phyloP scores from a whole-genome alignment of 2,797 vertebrate genomes.

The Salmo trutta region DNA sequence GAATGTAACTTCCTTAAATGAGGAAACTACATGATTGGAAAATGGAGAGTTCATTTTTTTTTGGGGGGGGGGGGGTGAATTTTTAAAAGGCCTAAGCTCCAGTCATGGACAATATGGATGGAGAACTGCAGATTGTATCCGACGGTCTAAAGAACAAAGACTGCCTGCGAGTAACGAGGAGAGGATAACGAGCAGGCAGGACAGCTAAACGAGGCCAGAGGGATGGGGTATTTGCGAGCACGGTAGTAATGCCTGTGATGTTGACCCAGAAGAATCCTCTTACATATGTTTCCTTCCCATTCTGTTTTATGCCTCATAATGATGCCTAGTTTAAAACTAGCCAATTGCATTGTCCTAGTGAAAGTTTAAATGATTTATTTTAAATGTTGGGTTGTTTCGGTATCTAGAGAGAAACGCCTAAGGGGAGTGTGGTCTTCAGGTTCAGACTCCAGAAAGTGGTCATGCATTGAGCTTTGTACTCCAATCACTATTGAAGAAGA shows the following conservation, averaged over 20 bases:
- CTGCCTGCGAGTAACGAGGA: background rate
- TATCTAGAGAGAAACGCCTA: conserved; percentile 42
- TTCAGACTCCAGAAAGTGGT: background rate
- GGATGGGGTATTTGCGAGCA: background rate
- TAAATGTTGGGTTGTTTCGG: conserved; percentile 9
- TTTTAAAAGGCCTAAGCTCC: conserved; percentile 14
- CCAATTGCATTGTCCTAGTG: conserved; percentile 13
- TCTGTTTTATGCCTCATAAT: conserved; percentile 24
- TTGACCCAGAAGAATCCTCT: conserved; percentile 5
- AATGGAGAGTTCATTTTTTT: conserved; percentile 8
- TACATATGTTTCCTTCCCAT: background rate
- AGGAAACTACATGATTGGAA: conserved; percentile 23
- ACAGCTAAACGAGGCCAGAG: background rate
- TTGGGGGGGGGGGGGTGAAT: background rate
- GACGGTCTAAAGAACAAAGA: conserved; percentile 9
- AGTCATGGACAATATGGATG: conserved; percentile 2
- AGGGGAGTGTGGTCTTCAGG: conserved; percentile 8
- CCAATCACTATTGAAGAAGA: background rate
- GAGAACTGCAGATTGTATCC: conserved; percentile 27
- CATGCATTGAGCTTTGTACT: background rate
- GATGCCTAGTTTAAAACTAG: conserved; percentile 27
- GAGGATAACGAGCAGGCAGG: conserved; percentile 12
- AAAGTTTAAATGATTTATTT: conserved; percentile 10
- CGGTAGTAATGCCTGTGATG: background rate
- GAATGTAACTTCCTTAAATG: conserved; percentile 26